phyloP scores from a whole-genome alignment of 1,140 invertebrate species.

The Pteromalus puparum region DNA sequence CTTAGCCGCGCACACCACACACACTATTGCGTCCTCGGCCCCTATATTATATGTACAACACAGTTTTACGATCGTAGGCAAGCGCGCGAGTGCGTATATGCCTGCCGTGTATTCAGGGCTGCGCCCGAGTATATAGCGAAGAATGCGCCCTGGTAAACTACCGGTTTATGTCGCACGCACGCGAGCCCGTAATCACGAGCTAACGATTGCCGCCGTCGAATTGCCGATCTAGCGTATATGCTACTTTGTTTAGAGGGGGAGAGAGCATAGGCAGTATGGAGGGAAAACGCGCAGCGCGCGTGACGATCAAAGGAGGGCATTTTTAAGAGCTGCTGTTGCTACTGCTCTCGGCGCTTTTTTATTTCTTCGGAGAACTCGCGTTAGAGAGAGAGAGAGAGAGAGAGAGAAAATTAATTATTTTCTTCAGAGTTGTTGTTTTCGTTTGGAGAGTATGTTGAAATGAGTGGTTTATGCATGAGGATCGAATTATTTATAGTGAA shows the following conservation, averaged over 20 bases:
- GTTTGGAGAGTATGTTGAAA: too few species aligned
- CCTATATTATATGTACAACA: not conserved
- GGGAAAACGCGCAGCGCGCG: not conserved
- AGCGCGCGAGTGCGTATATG: not conserved
- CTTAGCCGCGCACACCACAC: not conserved
- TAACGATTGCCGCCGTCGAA: not conserved
- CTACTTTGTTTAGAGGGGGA: not conserved
- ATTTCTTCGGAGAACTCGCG: conserved; percentile 11
- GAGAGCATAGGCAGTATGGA: too few species aligned
- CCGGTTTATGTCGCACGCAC: conserved; percentile 33
- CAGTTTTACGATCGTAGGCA: not conserved
- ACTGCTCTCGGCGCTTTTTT: not conserved
- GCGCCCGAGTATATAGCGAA: not conserved
- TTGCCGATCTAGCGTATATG: not conserved
- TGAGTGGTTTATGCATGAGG: too few species aligned
- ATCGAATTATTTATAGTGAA: too few species aligned
- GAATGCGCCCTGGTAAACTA: conserved; percentile 15
- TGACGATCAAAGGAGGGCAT: conserved; percentile 14
- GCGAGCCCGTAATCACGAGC: conserved; percentile 23
- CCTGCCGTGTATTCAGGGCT: not conserved
- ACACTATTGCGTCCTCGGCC: not conserved
- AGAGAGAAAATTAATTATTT: conserved; percentile 27
- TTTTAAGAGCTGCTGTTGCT: conserved; percentile 14
- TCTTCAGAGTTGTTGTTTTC: not conserved
- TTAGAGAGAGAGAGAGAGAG: not conserved